Conservation (phyloP, 2,797 vertebrate genomes). For the Liparis tanakae region DNA sequence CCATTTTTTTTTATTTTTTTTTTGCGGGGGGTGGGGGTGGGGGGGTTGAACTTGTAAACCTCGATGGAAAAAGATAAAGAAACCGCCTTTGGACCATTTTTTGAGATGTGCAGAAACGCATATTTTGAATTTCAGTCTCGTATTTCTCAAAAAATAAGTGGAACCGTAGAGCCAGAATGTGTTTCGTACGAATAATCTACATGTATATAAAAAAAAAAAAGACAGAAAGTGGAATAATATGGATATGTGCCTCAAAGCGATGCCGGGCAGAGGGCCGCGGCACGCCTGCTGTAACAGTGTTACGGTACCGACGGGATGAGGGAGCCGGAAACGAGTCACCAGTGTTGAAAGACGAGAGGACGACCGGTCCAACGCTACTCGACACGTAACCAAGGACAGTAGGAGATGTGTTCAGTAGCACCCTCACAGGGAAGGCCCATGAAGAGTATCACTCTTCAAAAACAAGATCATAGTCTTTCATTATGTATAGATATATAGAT, state of each 20-base stretch:
- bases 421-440: constrained; percentile 57
- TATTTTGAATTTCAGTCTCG: constrained; percentile 1
- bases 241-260: constrained; percentile 34
- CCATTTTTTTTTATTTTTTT: background rate
- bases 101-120: background rate
- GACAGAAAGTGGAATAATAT: constrained; percentile 28
- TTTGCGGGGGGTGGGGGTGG: background rate
- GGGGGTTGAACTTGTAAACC: constrained; percentile 15
- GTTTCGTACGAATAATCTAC: constrained; percentile 12
- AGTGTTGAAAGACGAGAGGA: constrained; percentile 53
- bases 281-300: constrained; percentile 47
- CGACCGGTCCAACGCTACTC: constrained; percentile 69
- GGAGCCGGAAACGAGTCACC: constrained; percentile 45
- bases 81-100: constrained; percentile 15
- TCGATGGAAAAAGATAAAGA: background rate
- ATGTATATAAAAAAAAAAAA: background rate
- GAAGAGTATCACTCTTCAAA: constrained; percentile 73
- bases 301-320: constrained; percentile 36
- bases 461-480: constrained; percentile 80
- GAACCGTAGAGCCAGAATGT: constrained; percentile 14
- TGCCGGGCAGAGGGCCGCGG: constrained; percentile 14
- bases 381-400: constrained; percentile 61
- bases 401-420: constrained; percentile 72
- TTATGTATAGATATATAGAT: constrained; percentile 73
- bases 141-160: constrained; percentile 23